Base-by-base conservation (phyloP, 2,113 vertebrate species). In the Mus pahari region DNA sequence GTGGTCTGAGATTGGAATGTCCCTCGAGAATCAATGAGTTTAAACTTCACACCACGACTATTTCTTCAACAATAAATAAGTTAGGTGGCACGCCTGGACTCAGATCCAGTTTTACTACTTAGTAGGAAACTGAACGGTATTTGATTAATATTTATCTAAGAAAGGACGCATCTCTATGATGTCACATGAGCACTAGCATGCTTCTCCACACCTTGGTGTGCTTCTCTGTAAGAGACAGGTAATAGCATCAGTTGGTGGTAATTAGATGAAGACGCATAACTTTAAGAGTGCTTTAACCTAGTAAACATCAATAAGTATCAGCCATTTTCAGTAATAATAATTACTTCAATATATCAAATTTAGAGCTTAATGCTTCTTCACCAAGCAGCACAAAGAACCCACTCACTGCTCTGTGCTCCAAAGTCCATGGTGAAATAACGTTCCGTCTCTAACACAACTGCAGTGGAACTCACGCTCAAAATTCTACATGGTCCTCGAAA, bases 281-380 rank as follows among this genome's bases (percentile, higher is more conserved):
- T 94, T 94, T 86, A 84, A 94, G 45, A 90, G 64, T 79, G 48
- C 79, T 36, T 97, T 22, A 79, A 71, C 26, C 60, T 94, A 48
- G 24, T 60, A 68, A 93, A 53, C 42, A 14, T 93, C 42, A 58
- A 28, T 90, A 92, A 91, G n/a, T 39, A 88, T 33, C 79, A 77
- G 42, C 31, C 82, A 16, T 39, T 94, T 83, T 20, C 60, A 94
- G 75, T n/a, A 93, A 68, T 60, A 90, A 86, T 71, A 95, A 70
- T 74, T 12, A 39, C 48, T 82, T 79, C 96, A 39, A 73, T 60
- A 73, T 60, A 96, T 13, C 77, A 60, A 93, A 91, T 87, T 79
- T 79, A 8, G 45, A 4, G 88, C 24, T 39, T 36, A 79, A 64
- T 33, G 11, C 1, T 31, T n/a, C 31, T 71, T 78, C 11, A 68